A percentile compares a stretch with the other conserved stretches of the same genome.
Evolutionary conservation across 2,888 invertebrate species (phyloP).

Genomic region (Zygothrica quintamaculata): DNA sequence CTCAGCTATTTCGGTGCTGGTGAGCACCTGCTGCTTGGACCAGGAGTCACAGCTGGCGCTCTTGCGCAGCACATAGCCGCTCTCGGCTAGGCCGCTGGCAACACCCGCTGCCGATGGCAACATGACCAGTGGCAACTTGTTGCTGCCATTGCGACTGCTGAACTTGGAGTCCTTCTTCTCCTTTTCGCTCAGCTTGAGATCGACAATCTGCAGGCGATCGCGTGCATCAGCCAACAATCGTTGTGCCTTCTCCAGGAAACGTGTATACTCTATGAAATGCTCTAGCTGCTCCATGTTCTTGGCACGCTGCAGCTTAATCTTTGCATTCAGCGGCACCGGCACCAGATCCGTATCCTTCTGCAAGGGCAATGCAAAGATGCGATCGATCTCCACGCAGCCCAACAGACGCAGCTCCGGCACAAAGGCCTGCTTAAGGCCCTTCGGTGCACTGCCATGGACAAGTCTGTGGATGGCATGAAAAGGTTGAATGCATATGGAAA

Average conservation of each 20-base stretch:
- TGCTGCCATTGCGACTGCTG: slow-evolving; percentile 82
- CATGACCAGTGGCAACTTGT: slow-evolving; percentile 83
- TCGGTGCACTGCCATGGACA: slow-evolving; percentile 95
- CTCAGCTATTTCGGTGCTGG: slow-evolving; percentile 87
- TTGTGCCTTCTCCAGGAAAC: slow-evolving; percentile 91
- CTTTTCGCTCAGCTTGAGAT: slow-evolving; percentile 91
- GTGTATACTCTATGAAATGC: slow-evolving; percentile 90
- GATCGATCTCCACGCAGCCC: slow-evolving; percentile 93
- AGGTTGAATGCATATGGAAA: neutral
- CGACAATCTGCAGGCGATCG: slow-evolving; percentile 92
- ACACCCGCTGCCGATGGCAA: slow-evolving; percentile 83
- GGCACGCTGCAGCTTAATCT: slow-evolving; percentile 92
- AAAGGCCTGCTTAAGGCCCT: slow-evolving; percentile 93
- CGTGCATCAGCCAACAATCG: slow-evolving; percentile 89
- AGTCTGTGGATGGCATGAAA: slow-evolving; percentile 84
- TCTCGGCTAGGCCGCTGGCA: slow-evolving; percentile 83
- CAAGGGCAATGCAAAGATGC: slow-evolving; percentile 91
- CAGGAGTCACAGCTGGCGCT: slow-evolving; percentile 91
- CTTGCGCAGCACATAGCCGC: slow-evolving; percentile 90
- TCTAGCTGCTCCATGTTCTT: slow-evolving; percentile 92
- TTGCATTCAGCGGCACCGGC: slow-evolving; percentile 93
- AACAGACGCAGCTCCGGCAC: slow-evolving; percentile 93
- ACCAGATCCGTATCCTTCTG: slow-evolving; percentile 92
- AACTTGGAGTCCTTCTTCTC: slow-evolving; percentile 85
- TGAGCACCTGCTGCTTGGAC: slow-evolving; percentile 83